Evolutionary conservation across 2,797 vertebrate genomes (phyloP).

Genomic region (Cichlasoma orientale): DNA sequence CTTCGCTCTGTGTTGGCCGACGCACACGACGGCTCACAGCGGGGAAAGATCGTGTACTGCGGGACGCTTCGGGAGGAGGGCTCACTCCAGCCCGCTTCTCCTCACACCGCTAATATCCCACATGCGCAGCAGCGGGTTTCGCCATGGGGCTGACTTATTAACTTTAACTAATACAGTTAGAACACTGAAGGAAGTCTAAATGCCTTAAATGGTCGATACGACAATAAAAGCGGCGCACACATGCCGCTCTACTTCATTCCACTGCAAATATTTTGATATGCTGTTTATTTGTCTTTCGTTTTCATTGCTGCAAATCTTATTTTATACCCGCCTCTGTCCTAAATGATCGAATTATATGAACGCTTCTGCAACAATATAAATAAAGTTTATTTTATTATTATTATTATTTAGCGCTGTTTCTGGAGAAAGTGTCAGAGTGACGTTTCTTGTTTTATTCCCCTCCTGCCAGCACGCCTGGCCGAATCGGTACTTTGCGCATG

Average conservation of each 20-base stretch:
- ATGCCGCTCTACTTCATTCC: not conserved
- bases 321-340: not conserved
- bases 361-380: no score
- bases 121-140: not conserved
- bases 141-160: not conserved
- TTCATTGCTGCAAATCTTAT: not conserved
- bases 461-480: conserved; percentile 23
- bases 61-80: rapidly evolving
- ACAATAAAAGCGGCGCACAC: not conserved
- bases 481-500: conserved; percentile 35
- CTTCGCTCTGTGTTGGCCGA: conserved; percentile 20
- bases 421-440: not conserved
- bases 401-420: not conserved
- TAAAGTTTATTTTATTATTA: no score
- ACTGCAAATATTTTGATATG: not conserved
- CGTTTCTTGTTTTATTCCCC: not conserved
- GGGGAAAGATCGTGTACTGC: conserved; percentile 31
- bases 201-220: not conserved
- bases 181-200: not conserved
- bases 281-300: not conserved
- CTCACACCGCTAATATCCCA: no score
- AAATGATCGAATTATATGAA: not conserved
- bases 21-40: conserved; percentile 38
- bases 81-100: conserved; percentile 19
- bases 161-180: not conserved